phyloP scores from a whole-genome alignment of 2,888 invertebrate species.

The Sclerodermus sp. region DNA sequence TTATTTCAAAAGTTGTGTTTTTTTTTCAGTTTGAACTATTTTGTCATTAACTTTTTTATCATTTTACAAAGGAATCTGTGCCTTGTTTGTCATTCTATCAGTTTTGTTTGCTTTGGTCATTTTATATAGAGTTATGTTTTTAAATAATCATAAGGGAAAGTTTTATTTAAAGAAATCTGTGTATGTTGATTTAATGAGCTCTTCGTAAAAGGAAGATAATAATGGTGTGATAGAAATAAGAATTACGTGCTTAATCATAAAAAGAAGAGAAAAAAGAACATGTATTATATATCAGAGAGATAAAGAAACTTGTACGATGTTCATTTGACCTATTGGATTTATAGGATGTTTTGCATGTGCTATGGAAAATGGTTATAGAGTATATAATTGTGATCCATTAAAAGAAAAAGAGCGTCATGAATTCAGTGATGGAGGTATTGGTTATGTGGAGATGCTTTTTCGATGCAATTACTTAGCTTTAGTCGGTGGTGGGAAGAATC shows the following conservation, averaged over 20 bases:
- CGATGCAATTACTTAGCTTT: conserved; percentile 95
- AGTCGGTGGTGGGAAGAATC: conserved; percentile 90
- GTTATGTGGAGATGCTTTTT: conserved; percentile 96
- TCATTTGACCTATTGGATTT: conserved; percentile 29
- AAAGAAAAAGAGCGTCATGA: conserved; percentile 96
- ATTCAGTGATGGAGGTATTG: conserved; percentile 90
- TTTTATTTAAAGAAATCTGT: no score
- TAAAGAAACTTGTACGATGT: conserved; percentile 28
- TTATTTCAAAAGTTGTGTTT: not conserved
- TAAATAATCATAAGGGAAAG: no score
- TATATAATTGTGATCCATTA: conserved; percentile 95
- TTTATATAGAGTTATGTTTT: no score
- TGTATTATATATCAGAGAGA: conserved; percentile 22
- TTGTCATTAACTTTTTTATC: not conserved
- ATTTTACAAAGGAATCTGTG: no score
- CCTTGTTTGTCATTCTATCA: no score
- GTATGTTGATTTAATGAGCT: no score
- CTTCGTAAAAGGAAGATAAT: no score
- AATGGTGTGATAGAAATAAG: no score
- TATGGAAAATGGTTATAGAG: conserved; percentile 93
- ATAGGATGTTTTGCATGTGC: conserved; percentile 97
- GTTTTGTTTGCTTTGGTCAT: no score
- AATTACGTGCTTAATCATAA: no score
- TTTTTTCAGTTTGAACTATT: not conserved
- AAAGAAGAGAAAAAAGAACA: conserved; percentile 7